Base-by-base conservation (phyloP, 2,113 vertebrate species). In the Heterocephalus glaber region DNA sequence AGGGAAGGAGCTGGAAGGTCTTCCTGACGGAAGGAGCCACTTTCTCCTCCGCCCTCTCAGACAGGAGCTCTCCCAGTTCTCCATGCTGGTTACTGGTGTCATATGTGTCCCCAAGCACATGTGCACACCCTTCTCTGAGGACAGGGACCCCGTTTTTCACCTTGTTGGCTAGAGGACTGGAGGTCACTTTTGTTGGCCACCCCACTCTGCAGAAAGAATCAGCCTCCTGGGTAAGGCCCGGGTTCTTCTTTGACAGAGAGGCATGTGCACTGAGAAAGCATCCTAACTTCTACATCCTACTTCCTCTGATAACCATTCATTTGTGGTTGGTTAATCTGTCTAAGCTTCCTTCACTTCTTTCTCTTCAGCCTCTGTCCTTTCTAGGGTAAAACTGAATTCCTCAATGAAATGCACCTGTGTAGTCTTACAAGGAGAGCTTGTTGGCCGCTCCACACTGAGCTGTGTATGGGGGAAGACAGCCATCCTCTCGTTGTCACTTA, bases 341-440 rank as follows among this genome's bases (percentile, higher is more conserved):
- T 60, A 86, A 30, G 77, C 84, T 66, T 83, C 76, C 16, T 70
- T 77, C 58, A 38, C 76, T n/a, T 85, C 95, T 95, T 20, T 44
- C 56, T 76, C 90, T 54, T 52, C 41, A 47, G 33, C 10, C 2
- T 91, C 79, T 80, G 68, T 61, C 49, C 14, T 88, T 92, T 72
- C 65, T 58, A 66, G 47, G 9, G 10, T 84, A 41, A 89, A 88
- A 92, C 74, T 41, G n/a, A 81, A 72, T 93, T 41, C 47, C 26
- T 77, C 41, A 66, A 7, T 84, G 52, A 66, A 94, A 84, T 38
- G n/a, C 33, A 79, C 4, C 13, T 86, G 74, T 84, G 56, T 81
- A 44, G 41, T 58, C 65, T 74, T 80, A 87, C 41, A 26, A 11
- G 14, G 60, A 49, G 47, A 92, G 56, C 19, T 74, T 54, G 66